Conservation (phyloP, 2,113 vertebrate genomes). For the Pan paniscus region DNA sequence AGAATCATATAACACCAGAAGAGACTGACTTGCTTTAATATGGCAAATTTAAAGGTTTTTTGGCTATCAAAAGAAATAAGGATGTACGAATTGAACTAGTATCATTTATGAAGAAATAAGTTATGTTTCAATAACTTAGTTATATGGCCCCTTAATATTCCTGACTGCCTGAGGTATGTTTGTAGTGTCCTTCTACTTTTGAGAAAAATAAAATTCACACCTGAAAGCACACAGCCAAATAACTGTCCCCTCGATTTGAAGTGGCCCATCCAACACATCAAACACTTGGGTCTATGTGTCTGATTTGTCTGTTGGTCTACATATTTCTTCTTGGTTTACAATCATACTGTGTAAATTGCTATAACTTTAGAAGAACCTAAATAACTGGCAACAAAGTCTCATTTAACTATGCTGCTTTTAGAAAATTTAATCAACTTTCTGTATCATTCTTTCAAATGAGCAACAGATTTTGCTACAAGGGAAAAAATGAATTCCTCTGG, state of each 20-base stretch:
- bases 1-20: rapidly evolving
- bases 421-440: neutral
- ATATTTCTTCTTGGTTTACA: neutral
- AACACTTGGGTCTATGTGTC: neutral
- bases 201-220: neutral
- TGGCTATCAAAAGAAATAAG: neutral
- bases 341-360: neutral
- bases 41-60: neutral
- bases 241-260: neutral
- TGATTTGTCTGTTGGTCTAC: neutral
- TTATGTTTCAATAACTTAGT: neutral
- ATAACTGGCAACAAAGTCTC: neutral
- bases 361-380: neutral
- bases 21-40: neutral
- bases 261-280: neutral
- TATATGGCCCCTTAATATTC: neutral
- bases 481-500: neutral
- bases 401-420: neutral
- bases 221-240: neutral
- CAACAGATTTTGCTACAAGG: neutral
- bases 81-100: neutral
- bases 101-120: neutral
- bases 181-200: neutral
- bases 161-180: too few relatives aligned
- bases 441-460: conserved; percentile 44